These are phyloP conservation scores for Apotomis betuletana DNA, from an alignment of 2,888 invertebrate species.

Conservation along the genomic window DNA sequence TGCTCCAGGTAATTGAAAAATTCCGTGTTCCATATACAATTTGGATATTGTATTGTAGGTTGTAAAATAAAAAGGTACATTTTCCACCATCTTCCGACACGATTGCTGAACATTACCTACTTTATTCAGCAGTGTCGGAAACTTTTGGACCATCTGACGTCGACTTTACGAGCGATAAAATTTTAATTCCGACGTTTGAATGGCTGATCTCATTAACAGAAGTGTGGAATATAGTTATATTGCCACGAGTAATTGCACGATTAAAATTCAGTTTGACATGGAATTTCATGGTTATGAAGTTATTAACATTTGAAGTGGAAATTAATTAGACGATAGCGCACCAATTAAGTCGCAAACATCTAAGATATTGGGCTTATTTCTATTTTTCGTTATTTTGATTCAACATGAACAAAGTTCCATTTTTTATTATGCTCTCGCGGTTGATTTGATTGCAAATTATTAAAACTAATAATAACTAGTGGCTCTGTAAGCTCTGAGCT, in stretches of 20 bases:
- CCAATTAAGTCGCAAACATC: constrained; percentile 18
- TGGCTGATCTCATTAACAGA: constrained; percentile 27
- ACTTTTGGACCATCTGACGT: constrained; percentile 6
- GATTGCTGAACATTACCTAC: neutral
- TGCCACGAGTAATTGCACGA: constrained; percentile 26
- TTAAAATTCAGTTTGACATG: constrained; percentile 46
- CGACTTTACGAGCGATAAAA: constrained; percentile 29
- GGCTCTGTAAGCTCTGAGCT: too few species aligned
- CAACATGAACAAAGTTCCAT: too few species aligned
- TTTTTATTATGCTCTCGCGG: too few species aligned
- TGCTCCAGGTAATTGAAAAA: neutral
- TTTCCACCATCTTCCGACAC: too few species aligned
- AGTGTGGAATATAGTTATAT: constrained; percentile 35
- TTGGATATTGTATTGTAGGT: too few species aligned
- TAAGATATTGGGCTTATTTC: constrained; percentile 10
- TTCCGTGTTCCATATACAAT: neutral
- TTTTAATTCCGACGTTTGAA: constrained; percentile 17
- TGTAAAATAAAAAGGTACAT: too few species aligned
- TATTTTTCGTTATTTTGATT: neutral
- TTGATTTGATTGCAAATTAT: too few species aligned
- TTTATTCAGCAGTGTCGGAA: neutral
- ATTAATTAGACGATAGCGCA: constrained; percentile 43
- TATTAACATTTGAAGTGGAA: constrained; percentile 53
- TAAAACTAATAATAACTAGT: too few species aligned
- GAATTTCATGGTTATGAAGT: constrained; percentile 46